These are phyloP conservation scores for Cephalopachus bancanus DNA, from an alignment of 2,797 vertebrate genomes.

Conservation along the genomic window DNA sequence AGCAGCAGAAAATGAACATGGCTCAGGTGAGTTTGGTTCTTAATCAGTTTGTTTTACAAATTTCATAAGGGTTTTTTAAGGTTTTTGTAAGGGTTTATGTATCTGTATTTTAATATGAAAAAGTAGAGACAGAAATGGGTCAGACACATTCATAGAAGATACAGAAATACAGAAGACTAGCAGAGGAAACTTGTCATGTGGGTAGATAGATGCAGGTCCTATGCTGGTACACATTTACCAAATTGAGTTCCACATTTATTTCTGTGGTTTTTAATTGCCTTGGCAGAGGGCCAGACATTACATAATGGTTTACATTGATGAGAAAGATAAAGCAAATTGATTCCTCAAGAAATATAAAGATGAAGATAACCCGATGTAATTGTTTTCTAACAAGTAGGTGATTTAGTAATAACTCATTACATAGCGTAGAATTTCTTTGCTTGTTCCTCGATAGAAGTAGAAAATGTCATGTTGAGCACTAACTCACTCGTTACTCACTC, in stretches of 20 bases:
- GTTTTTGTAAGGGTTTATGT: background rate
- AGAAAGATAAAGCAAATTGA: conserved; percentile 7
- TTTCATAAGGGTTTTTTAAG: background rate
- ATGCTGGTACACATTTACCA: background rate
- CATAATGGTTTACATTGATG: background rate
- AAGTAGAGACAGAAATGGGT: conserved; percentile 17
- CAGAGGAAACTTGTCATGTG: background rate
- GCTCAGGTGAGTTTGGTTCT: conserved; percentile 59
- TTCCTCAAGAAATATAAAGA: background rate
- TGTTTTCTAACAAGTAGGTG: background rate
- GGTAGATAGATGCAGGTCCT: background rate
- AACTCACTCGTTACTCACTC: no score
- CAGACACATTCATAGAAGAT: background rate
- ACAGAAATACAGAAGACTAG: background rate
- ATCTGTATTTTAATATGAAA: background rate
- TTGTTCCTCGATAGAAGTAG: background rate
- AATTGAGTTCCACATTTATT: background rate
- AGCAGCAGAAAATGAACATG: conserved; percentile 56
- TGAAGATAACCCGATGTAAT: background rate
- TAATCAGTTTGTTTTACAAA: background rate
- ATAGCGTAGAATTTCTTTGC: background rate
- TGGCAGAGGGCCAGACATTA: background rate
- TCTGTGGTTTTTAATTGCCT: background rate
- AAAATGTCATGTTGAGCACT: background rate
- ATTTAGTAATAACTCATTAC: conserved; percentile 28